phyloP scores from a whole-genome alignment of 2,888 invertebrate species.

The Drosophila mimetica region DNA sequence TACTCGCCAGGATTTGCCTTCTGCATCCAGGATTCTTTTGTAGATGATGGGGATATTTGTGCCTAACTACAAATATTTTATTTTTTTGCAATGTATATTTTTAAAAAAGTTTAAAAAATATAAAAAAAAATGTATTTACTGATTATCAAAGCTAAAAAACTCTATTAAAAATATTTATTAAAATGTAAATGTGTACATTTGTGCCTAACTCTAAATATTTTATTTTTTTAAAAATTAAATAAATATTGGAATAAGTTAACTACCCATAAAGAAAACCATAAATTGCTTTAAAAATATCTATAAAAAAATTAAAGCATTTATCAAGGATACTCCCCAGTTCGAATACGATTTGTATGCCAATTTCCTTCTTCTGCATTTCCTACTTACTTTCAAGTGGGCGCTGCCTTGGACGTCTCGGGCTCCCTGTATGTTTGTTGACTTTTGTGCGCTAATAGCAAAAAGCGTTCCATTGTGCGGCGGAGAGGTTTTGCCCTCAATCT shows the following conservation, averaged over 20 bases:
- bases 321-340: neutral
- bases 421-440: conserved; percentile 65
- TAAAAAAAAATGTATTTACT: too few species aligned
- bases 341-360: rapidly evolving
- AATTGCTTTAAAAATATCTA: too few species aligned
- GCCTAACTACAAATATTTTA: neutral
- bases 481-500: conserved; percentile 18
- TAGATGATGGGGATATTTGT: neutral
- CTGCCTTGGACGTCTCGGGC: conserved; percentile 34
- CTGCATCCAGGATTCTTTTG: conserved; percentile 7
- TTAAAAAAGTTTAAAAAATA: too few species aligned
- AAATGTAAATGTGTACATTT: neutral
- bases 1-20: conserved; percentile 28
- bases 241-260: too few species aligned
- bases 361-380: conserved; percentile 15
- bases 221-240: too few species aligned
- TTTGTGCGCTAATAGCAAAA: conserved; percentile 75
- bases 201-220: neutral
- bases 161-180: too few species aligned
- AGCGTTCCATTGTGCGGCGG: conserved; percentile 64
- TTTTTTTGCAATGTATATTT: too few species aligned
- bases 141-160: too few species aligned
- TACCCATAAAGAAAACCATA: too few species aligned
- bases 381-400: conserved; percentile 55
- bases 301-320: neutral